A percentile compares a stretch with the other conserved stretches of the same genome.
phyloP scores from a whole-genome alignment of 2,888 invertebrate species.

The Podabrus alpinus region DNA sequence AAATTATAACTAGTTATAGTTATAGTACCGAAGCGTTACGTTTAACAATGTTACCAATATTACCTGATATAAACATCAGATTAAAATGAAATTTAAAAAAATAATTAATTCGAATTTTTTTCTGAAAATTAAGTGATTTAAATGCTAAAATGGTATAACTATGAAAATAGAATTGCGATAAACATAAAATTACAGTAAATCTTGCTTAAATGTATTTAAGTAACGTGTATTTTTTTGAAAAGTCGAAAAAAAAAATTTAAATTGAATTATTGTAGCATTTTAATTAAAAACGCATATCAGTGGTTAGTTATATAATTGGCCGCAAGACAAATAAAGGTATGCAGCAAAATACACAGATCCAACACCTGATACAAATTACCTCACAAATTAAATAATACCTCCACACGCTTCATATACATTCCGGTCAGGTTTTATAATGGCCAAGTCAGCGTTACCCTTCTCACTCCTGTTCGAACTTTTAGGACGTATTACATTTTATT shows the following conservation, averaged over 20 bases:
- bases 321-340: slow-evolving; percentile 35
- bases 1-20: background rate
- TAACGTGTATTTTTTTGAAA: background rate
- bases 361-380: slow-evolving; percentile 38
- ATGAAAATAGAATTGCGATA: background rate
- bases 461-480: slow-evolving; percentile 27
- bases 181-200: background rate
- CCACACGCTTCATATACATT: slow-evolving; percentile 34
- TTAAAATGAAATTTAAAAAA: background rate
- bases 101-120: background rate
- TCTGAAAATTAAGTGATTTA: background rate
- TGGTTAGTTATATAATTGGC: slow-evolving; percentile 35
- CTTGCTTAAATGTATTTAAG: background rate
- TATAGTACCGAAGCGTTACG: background rate
- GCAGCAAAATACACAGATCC: slow-evolving; percentile 32
- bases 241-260: background rate
- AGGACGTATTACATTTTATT: slow-evolving; percentile 23
- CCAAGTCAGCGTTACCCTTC: slow-evolving; percentile 31
- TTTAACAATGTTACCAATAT: background rate
- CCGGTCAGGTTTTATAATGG: slow-evolving; percentile 34
- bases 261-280: slow-evolving; percentile 38
- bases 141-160: background rate
- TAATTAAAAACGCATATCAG: slow-evolving; percentile 44
- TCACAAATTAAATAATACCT: slow-evolving; percentile 38
- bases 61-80: background rate